Base-by-base conservation (phyloP, 2,113 vertebrate species). In the Synchiropus splendidus region DNA sequence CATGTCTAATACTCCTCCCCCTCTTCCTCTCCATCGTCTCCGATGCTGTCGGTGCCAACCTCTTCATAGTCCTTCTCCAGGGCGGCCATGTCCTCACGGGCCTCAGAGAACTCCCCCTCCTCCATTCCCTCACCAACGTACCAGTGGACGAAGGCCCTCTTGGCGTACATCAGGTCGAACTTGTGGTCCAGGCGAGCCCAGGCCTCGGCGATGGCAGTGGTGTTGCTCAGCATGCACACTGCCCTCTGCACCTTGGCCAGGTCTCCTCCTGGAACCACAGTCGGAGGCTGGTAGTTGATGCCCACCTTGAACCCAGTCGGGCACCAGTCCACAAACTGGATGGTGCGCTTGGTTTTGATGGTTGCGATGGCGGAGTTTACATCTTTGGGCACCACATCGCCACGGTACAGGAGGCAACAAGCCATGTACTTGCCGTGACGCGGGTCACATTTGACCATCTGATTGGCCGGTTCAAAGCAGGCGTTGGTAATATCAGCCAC, bases 81-180 rank as follows among this genome's bases (percentile, higher is more conserved):
- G 2, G 85, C 82, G 47, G 85, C 83, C 77, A 87, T 57, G 63
- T 88, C 85, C 55, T 88, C 88, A 21, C 86, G 65, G 31, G 88
- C 87, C 67, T 90, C 88, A 0, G 84, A 88, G 72, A 87, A 89
- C 62, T 89, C 86, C 1, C 81, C 85, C 41, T 89, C 86, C 62
- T 90, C 88, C 85, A 90, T 88, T 44, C 85, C 86, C 69, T 88
- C 82, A 5, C 86, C 86, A 31, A 87, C 86, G 36, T 86, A 87
- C 85, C 85, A 88, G 59, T 88, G 87, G 36, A 89, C 86, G 45
- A 89, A 89, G 38, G 85, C 85, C 41, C 82, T 67, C 36, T 87
- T 88, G 65, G 86, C 81, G 9, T 83, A 85, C 82, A 88, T 87
- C 61, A 89, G 75, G 45, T 89, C 87, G 51, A 87, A 89, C 70